Percentiles rank a stretch among this genome's conserved stretches.
Conservation (phyloP, 2,113 vertebrate species). For the Sphyrna mokarran region DNA sequence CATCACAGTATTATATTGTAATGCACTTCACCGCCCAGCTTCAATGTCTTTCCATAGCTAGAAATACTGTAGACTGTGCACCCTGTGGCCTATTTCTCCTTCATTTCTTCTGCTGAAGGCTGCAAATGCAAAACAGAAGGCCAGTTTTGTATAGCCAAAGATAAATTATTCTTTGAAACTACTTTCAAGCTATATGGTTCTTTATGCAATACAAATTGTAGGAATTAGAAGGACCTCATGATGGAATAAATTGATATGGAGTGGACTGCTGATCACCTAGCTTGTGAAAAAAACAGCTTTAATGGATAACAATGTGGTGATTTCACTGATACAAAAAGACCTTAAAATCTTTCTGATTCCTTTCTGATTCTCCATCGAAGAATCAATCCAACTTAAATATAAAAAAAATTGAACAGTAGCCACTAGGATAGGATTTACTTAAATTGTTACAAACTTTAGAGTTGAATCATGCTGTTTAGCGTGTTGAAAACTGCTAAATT, state of each 20-base stretch:
- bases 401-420: not conserved
- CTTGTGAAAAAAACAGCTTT: not conserved
- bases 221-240: not conserved
- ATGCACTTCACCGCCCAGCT: not conserved
- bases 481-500: not conserved
- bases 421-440: not conserved
- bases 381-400: not conserved
- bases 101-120: not conserved
- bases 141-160: not conserved
- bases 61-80: not conserved
- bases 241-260: not conserved
- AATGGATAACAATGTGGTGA: not conserved
- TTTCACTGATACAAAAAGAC: not conserved
- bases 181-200: not conserved
- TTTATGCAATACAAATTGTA: not conserved
- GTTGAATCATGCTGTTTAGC: not conserved
- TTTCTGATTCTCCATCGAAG: not conserved
- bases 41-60: not conserved
- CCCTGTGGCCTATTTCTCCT: not conserved
- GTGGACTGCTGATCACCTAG: not conserved
- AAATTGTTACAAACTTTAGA: not conserved
- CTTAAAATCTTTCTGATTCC: not conserved
- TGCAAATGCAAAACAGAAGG: not conserved
- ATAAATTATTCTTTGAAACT: conserved; percentile 13
- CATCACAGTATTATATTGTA: not conserved